Evolutionary conservation across 2,113 vertebrate species (phyloP), one percentile per base, ranked within the genome.

Genomic region (Dendrocopos noguchii): DNA sequence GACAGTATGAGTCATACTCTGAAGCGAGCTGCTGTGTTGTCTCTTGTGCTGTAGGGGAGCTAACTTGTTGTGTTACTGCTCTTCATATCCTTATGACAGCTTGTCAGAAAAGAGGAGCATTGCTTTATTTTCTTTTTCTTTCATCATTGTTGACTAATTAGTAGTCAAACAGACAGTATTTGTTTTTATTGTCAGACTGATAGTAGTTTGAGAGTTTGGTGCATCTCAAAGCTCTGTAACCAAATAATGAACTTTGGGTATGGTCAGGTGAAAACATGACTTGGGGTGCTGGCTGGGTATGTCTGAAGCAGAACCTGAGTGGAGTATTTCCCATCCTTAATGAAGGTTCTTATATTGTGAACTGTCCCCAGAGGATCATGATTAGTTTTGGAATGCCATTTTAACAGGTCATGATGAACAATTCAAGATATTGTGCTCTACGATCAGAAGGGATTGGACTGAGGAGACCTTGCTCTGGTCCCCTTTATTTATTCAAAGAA

Each of bases 111-210:
- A 60, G 73, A 67, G 75, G 53, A 95, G 82, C 82, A 95, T 88
- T 77, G 68, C 72, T 90, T 88, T 96, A 83, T 94, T 95, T 94
- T 83, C 65, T 89, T 75, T 63, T 68, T 59, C 28, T 64, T 81
- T 91, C 73, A 27, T 94, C 7, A 3, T 78, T 95, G 85, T 92
- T 95, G 93, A 89, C 93, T 94, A 92, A 92, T 94, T 80, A 94
- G 87, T 94, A 94, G 84, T 87, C 91, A 95, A 94, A 86, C 90
- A 94, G 90, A 83, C 90, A 88, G 80, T 64, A 82, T 94, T 94
- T 92, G 91, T 92, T 96, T 94, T 77, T 91, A 61, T 73, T 89
- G 67, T 87, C 80, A 52, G 0, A 60, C 59, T 81, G 90, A 46
- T 87, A 81, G 66, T 73, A 70, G 81, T 81, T 86, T 57, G 63